Evolutionary conservation across 2,888 invertebrate species (phyloP), one percentile per base, ranked within the genome.

Genomic region (Abscondita cerata): DNA sequence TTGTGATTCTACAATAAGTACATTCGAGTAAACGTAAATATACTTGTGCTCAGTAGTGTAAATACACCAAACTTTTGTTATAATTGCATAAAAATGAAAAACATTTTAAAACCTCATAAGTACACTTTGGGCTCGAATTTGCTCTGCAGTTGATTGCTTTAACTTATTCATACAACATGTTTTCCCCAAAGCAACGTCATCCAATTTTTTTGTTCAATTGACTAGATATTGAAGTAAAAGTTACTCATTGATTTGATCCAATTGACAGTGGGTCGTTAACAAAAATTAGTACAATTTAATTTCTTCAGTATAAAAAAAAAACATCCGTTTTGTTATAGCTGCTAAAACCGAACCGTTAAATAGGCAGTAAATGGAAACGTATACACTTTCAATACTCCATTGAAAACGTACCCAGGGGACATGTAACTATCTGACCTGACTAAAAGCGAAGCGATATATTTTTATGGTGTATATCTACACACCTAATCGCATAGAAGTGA

Each of bases 361-460:
- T 55, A 60, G 47, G 20, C 48, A 56, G 51, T 56, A 62, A 62
- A 62, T 62, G 57, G 57, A 52, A 62, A 62, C 52, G 47, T 61
- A 61, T 50, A 52, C 44, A 44, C 62, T 52, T 59, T 62, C 62
- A 62, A 62, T 62, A 59, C 25, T 59, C 59, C 51, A 58, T 40
- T 47, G 59, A 54, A 58, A 62, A 62, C 51, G 56, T 51, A 58
- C 62, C 62, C 62, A 33, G 44, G 58, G 52, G 62, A 59, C 51
- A 55, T 59, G 58, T 59, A 62, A 62, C 62, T 62, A 62, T 62
- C 62, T 58, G 62, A 58, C 62, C 62, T 58, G 62, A 59, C 58
- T 62, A 55, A 62, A 58, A 62, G 62, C 58, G 58, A 59, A 46
- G 51, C 62, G 62, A 62, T 62, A 59, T 59, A 62, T 62, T 62